Evolutionary conservation across 2,888 invertebrate genomes (phyloP).

Genomic region (Furcula furcula): DNA sequence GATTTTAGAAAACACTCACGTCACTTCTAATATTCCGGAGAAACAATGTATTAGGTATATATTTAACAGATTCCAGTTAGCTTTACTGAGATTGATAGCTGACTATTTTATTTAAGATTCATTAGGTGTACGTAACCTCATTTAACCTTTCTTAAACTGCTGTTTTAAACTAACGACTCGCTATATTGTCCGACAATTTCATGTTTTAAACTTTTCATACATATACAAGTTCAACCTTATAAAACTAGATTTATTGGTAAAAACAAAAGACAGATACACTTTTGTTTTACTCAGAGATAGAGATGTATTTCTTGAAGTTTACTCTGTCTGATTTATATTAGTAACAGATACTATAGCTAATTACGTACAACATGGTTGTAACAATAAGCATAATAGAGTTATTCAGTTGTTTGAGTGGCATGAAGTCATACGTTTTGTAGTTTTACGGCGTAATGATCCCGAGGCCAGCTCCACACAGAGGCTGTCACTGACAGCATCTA

Average conservation of each 20-base stretch:
- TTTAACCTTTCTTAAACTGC: conserved; percentile 12
- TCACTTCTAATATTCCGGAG: too few relatives aligned
- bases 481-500: conserved; percentile 18
- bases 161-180: too few relatives aligned
- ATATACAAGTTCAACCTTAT: too few relatives aligned
- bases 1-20: too few relatives aligned
- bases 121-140: conserved; percentile 3
- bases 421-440: conserved; percentile 46
- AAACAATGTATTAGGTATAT: conserved; percentile 4
- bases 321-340: too few relatives aligned
- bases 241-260: too few relatives aligned
- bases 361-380: conserved; percentile 9
- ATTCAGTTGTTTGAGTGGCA: conserved; percentile 36
- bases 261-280: too few relatives aligned
- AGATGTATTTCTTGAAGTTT: too few relatives aligned
- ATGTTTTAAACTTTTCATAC: too few relatives aligned
- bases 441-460: conserved; percentile 41
- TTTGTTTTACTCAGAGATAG: too few relatives aligned
- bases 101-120: conserved; percentile 6
- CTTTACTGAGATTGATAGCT: conserved; percentile 8
- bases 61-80: background rate
- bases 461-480: conserved; percentile 30
- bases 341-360: too few relatives aligned
- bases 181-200: too few relatives aligned
- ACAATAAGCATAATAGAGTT: conserved; percentile 27